Conservation (phyloP, 2,113 vertebrate genomes). For the Phylloscopus trochiloides region DNA sequence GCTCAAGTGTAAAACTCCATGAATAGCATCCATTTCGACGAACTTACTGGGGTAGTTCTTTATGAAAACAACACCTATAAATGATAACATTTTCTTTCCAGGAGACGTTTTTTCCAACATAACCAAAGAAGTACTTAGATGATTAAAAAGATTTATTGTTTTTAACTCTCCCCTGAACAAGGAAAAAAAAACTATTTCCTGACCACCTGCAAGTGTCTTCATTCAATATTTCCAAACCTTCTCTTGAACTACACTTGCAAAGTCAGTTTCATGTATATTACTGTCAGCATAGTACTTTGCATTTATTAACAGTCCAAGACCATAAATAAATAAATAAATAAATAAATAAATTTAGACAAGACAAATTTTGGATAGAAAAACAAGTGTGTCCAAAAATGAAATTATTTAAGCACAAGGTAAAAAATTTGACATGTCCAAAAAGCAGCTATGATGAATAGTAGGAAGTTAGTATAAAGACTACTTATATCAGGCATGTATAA, state of each 20-base stretch:
- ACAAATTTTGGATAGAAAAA: not conserved
- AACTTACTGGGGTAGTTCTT: not conserved
- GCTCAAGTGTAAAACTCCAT: not conserved
- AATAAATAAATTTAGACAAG: not conserved
- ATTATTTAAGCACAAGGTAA: not conserved
- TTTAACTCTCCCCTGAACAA: not conserved
- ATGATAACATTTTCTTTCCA: not conserved
- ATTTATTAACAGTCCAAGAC: not conserved
- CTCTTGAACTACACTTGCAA: not conserved
- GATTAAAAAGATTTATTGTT: not conserved
- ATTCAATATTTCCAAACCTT: not conserved
- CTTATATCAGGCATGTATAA: not conserved
- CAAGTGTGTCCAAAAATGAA: not conserved
- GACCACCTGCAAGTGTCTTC: not conserved
- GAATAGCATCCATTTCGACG: not conserved
- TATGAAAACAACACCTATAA: not conserved
- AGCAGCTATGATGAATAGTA: not conserved
- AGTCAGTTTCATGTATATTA: not conserved
- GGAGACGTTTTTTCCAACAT: not conserved
- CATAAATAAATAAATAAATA: not conserved
- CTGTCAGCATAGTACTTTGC: not conserved
- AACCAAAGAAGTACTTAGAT: not conserved
- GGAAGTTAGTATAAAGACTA: not conserved
- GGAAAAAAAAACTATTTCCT: not conserved
- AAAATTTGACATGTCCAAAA: not conserved